phyloP scores from a whole-genome alignment of 2,888 invertebrate genomes.

The Chydorus sphaericus region DNA sequence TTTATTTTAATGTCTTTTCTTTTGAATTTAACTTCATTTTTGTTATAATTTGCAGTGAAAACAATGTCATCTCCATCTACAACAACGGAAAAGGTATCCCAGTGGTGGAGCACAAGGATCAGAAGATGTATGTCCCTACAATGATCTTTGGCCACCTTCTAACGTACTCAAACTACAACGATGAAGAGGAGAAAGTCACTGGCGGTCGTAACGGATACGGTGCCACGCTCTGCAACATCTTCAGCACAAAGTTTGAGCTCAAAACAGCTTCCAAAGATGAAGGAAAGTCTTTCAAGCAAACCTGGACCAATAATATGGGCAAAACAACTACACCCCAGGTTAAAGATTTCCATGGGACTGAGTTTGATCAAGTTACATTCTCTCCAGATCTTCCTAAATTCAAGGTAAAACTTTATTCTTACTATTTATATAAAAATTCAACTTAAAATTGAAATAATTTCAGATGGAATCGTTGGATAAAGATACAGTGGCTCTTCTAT shows the following conservation, averaged over 20 bases:
- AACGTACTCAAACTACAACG: constrained; percentile 98
- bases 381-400: constrained; percentile 88
- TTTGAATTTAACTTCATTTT: too few relatives aligned
- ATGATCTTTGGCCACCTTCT: constrained; percentile 98
- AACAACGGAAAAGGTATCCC: constrained; percentile 98
- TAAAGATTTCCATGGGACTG: constrained; percentile 53
- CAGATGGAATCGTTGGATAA: constrained; percentile 76
- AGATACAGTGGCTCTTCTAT: constrained; percentile 83
- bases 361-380: constrained; percentile 87
- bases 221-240: constrained; percentile 97
- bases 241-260: constrained; percentile 87
- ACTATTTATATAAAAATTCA: neutral
- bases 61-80: constrained; percentile 80
- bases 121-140: constrained; percentile 96
- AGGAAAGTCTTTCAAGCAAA: constrained; percentile 74
- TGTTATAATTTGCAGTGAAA: too few relatives aligned
- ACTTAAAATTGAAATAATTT: neutral
- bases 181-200: constrained; percentile 84
- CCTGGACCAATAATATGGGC: constrained; percentile 91
- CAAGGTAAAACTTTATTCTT: constrained; percentile 32
- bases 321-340: constrained; percentile 78
- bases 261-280: constrained; percentile 85
- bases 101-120: constrained; percentile 91
- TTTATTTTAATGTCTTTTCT: too few relatives aligned
- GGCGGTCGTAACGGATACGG: constrained; percentile 98